Conservation (phyloP, 2,888 invertebrate species). For the Caenorhabditis sinica region DNA sequence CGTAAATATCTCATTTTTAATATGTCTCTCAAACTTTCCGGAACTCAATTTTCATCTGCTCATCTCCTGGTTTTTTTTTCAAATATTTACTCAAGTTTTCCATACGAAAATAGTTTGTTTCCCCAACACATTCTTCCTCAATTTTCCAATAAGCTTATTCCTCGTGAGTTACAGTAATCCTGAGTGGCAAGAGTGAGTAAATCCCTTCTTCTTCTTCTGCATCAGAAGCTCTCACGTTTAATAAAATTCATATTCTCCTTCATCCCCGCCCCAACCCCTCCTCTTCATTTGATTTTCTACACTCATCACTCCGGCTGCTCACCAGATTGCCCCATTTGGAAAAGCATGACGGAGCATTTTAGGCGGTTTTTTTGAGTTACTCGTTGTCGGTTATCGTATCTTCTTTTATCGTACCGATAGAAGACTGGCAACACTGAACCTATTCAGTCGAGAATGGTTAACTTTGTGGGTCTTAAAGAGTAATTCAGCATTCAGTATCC, state of each 20-base stretch:
- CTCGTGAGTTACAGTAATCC: slow-evolving; percentile 62
- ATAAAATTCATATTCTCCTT: slow-evolving; percentile 58
- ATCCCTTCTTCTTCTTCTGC: slow-evolving; percentile 32
- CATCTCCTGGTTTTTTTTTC: background rate
- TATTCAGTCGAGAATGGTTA: no score
- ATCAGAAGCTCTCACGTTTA: slow-evolving; percentile 63
- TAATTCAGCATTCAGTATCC: no score
- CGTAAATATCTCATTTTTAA: no score
- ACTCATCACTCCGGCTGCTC: slow-evolving; percentile 39
- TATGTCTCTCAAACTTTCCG: slow-evolving; percentile 1
- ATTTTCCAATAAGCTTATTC: slow-evolving; percentile 51
- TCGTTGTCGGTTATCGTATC: background rate
- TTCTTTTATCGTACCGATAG: background rate
- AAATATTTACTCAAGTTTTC: slow-evolving; percentile 44
- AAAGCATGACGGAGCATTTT: background rate
- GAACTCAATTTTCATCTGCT: background rate
- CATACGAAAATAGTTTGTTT: slow-evolving; percentile 38
- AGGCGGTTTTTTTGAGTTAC: no score
- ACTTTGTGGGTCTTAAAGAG: no score
- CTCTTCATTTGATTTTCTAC: slow-evolving; percentile 52
- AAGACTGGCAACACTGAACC: no score
- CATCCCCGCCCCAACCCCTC: slow-evolving; percentile 8
- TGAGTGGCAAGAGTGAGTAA: slow-evolving; percentile 59
- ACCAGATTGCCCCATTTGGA: background rate
- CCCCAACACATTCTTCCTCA: slow-evolving; percentile 6